Conservation (phyloP, 2,888 invertebrate species). For the Drosophila rellima region DNA sequence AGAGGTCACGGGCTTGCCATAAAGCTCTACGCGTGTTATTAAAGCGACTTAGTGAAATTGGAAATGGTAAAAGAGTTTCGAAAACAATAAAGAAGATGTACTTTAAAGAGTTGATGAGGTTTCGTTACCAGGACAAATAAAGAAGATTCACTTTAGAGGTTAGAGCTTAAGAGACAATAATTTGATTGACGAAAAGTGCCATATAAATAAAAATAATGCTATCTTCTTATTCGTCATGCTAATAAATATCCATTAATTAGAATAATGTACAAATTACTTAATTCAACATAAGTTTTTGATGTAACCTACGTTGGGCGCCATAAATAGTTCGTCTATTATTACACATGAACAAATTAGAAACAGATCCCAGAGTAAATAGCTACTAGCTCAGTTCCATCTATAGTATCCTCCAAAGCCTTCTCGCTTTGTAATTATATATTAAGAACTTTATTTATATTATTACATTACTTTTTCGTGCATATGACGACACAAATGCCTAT, state of each 20-base stretch:
- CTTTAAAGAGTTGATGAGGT: not conserved
- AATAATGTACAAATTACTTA: not conserved
- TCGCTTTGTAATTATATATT: not conserved
- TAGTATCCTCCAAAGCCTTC: not conserved
- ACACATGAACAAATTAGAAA: not conserved
- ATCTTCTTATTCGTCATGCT: not conserved
- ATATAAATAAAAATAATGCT: not conserved
- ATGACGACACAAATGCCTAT: not conserved
- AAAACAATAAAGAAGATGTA: slow-evolving; percentile 22
- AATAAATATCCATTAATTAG: not conserved
- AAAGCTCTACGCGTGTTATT: slow-evolving; percentile 51
- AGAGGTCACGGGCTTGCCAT: slow-evolving; percentile 23
- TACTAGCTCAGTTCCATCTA: not conserved
- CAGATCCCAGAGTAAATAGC: not conserved
- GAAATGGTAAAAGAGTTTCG: slow-evolving; percentile 17
- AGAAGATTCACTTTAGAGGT: not conserved
- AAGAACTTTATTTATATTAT: not conserved
- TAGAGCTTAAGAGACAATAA: not conserved
- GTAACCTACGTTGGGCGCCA: not conserved
- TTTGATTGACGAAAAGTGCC: not conserved
- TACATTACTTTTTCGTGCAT: not conserved
- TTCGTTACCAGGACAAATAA: not conserved
- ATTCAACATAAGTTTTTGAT: not conserved
- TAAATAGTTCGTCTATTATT: not conserved
- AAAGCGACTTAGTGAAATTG: slow-evolving; percentile 59